phyloP scores from a whole-genome alignment of 2,113 vertebrate genomes.

The Peromyscus leucopus region DNA sequence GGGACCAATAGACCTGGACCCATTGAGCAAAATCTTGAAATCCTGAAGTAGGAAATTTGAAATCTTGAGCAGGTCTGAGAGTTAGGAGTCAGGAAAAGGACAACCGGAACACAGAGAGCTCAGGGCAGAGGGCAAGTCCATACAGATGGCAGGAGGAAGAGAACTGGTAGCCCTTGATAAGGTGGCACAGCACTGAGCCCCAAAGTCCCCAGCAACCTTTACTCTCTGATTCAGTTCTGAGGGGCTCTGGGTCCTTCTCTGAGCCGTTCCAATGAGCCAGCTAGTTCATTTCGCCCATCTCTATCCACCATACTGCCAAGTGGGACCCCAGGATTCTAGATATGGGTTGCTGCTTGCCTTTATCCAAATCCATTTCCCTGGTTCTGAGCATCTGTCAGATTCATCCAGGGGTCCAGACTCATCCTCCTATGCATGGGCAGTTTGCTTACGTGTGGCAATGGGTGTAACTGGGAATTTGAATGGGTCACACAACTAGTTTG shows the following conservation, averaged over 20 bases:
- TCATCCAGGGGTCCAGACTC: neutral
- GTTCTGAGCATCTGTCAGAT: neutral
- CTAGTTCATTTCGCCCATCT: neutral
- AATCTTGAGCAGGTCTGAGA: neutral
- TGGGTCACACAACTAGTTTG: neutral
- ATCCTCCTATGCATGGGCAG: neutral
- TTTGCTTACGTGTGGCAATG: neutral
- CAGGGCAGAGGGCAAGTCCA: neutral
- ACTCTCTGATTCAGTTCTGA: neutral
- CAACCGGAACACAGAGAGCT: neutral
- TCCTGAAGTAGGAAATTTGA: neutral
- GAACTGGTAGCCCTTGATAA: neutral
- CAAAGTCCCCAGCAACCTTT: neutral
- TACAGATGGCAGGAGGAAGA: no score
- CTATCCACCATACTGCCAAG: neutral
- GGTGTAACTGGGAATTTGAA: constrained; percentile 37
- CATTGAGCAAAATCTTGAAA: neutral
- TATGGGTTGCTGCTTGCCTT: neutral
- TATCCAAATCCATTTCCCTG: neutral
- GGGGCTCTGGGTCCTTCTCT: neutral
- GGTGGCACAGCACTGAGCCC: neutral
- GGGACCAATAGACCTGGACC: neutral
- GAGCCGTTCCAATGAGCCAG: neutral
- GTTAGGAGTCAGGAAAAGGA: constrained; percentile 1
- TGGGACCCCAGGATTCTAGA: neutral